phyloP scores from a whole-genome alignment of 2,797 vertebrate species.

The Onychomys torridus region DNA sequence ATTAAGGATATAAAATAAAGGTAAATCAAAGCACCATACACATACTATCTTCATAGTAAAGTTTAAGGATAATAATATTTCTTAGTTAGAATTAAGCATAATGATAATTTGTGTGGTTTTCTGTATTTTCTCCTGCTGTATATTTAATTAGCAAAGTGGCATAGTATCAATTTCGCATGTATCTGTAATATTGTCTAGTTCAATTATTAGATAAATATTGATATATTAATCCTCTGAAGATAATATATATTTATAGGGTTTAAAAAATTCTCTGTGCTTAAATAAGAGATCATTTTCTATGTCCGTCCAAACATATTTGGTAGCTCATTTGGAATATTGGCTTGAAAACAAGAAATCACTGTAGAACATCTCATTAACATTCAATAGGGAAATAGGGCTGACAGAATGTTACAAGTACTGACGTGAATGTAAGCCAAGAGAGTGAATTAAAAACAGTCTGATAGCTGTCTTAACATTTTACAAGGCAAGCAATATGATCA shows the following conservation, averaged over 20 bases:
- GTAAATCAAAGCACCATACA: no score
- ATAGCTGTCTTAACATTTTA: constrained; percentile 85
- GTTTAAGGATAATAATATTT: not conserved
- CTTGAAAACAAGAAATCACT: constrained; percentile 46
- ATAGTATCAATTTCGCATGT: not conserved
- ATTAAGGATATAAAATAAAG: not conserved
- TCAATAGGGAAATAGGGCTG: constrained; percentile 76
- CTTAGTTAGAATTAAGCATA: not conserved
- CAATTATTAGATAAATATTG: not conserved
- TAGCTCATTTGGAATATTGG: constrained; percentile 60
- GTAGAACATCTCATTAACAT: constrained; percentile 65
- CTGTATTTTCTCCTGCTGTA: not conserved
- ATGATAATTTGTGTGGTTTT: not conserved
- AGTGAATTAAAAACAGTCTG: constrained; percentile 84
- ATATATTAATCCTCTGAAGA: not conserved
- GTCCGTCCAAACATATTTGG: constrained; percentile 46
- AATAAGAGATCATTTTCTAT: constrained; percentile 21
- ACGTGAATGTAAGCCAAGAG: constrained; percentile 71
- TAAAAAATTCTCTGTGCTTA: constrained; percentile 6
- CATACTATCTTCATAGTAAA: not conserved
- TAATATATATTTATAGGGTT: not conserved
- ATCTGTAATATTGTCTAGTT: not conserved
- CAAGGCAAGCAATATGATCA: constrained; percentile 79
- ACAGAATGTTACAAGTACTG: constrained; percentile 66
- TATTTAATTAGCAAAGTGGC: not conserved